These are phyloP conservation scores for Papilio helenus DNA, from an alignment of 1,140 invertebrate genomes.

Conservation along the genomic window DNA sequence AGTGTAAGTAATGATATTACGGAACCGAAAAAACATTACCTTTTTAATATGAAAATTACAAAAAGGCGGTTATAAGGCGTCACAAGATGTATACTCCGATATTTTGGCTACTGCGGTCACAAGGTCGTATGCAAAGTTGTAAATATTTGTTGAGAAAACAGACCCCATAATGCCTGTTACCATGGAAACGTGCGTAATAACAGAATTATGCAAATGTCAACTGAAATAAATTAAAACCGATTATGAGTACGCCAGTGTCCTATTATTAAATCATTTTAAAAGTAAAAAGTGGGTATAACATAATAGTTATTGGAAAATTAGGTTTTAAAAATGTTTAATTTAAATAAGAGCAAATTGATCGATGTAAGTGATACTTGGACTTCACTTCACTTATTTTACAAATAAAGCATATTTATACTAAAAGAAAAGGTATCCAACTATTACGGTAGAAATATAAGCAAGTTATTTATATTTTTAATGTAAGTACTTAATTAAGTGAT, in stretches of 20 bases:
- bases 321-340: no score
- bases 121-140: slow-evolving; percentile 60
- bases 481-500: neutral
- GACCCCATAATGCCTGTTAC: slow-evolving; percentile 45
- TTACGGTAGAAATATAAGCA: neutral
- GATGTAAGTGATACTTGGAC: no score
- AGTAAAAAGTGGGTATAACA: neutral
- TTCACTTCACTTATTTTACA: no score
- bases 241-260: neutral
- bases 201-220: slow-evolving; percentile 69
- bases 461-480: neutral
- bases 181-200: slow-evolving; percentile 64
- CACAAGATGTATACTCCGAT: neutral
- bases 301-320: neutral
- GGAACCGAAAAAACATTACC: neutral
- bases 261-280: neutral
- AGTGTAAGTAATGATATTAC: no score
- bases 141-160: slow-evolving; percentile 58
- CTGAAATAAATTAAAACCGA: slow-evolving; percentile 24
- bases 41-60: neutral
- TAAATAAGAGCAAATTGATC: no score
- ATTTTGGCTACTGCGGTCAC: slow-evolving; percentile 34
- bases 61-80: no score
- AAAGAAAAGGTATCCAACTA: neutral
- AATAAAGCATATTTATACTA: neutral